phyloP scores from a whole-genome alignment of 2,113 vertebrate genomes.

The Ovis canadensis region DNA sequence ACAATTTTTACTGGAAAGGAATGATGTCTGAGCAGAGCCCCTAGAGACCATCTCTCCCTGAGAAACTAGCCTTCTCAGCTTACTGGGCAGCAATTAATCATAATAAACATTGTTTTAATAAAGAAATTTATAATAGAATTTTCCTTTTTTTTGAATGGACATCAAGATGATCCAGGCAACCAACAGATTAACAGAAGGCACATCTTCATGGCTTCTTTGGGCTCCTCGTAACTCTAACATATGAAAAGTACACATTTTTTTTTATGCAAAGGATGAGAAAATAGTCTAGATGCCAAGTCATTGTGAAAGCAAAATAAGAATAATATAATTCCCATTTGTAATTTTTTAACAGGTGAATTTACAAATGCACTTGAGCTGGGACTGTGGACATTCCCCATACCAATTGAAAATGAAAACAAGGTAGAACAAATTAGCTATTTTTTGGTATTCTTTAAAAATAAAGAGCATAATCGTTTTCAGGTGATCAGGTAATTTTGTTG shows the following conservation, averaged over 20 bases:
- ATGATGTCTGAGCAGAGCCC: background rate
- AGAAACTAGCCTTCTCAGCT: background rate
- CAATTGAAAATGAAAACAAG: background rate
- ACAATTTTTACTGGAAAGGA: background rate
- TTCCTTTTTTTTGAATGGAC: background rate
- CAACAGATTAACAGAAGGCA: background rate
- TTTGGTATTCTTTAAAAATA: background rate
- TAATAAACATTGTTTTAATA: background rate
- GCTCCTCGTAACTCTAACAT: background rate
- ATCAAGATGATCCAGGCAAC: background rate
- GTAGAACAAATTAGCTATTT: background rate
- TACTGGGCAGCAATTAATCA: background rate
- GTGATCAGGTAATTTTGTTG: background rate
- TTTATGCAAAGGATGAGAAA: background rate
- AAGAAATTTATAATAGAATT: background rate
- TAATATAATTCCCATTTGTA: background rate
- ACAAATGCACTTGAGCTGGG: background rate
- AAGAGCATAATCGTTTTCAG: background rate
- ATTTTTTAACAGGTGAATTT: background rate
- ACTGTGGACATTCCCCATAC: background rate
- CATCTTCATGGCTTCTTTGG: background rate
- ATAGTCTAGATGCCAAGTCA: background rate
- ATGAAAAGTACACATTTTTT: background rate
- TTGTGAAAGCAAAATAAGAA: background rate
- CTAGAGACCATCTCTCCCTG: background rate